Percentiles rank a stretch among this genome's conserved stretches.
Evolutionary conservation across 2,113 vertebrate species (phyloP).

Genomic region (Etia nguti): DNA sequence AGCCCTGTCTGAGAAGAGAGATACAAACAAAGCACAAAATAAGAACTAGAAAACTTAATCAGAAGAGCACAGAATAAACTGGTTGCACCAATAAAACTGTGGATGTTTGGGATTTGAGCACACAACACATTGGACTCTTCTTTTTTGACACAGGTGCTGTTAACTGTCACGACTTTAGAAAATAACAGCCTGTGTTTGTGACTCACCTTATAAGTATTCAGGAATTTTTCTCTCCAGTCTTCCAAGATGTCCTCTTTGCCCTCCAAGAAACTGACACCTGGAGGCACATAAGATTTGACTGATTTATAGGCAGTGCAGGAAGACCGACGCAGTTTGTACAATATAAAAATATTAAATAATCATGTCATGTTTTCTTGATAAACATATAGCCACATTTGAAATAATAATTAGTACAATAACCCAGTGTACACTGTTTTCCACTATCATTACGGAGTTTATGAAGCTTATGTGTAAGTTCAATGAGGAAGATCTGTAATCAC

Average conservation of each 20-base stretch:
- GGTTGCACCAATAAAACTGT: not conserved
- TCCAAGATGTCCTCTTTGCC: conserved; percentile 82
- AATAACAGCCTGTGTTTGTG: not conserved
- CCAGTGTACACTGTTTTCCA: not conserved
- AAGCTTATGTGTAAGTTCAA: rapidly evolving
- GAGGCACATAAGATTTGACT: not conserved
- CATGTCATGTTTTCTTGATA: not conserved
- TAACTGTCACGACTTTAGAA: not conserved
- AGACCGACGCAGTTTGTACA: rapidly evolving
- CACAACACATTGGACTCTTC: not conserved
- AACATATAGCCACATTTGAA: not conserved
- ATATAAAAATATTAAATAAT: not conserved
- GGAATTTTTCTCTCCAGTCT: conserved; percentile 85
- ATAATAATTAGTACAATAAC: not conserved
- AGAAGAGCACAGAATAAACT: not conserved
- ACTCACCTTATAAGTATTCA: conserved; percentile 88
- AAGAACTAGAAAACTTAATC: not conserved
- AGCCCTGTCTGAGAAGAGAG: conserved; percentile 80
- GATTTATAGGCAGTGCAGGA: not conserved
- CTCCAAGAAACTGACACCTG: conserved; percentile 86
- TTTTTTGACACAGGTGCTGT: not conserved
- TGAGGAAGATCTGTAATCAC: not conserved
- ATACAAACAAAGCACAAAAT: not conserved
- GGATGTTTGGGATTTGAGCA: not conserved
- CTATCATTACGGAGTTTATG: not conserved